phyloP scores from a whole-genome alignment of 2,113 vertebrate species.

The Sisor rabdophorus region DNA sequence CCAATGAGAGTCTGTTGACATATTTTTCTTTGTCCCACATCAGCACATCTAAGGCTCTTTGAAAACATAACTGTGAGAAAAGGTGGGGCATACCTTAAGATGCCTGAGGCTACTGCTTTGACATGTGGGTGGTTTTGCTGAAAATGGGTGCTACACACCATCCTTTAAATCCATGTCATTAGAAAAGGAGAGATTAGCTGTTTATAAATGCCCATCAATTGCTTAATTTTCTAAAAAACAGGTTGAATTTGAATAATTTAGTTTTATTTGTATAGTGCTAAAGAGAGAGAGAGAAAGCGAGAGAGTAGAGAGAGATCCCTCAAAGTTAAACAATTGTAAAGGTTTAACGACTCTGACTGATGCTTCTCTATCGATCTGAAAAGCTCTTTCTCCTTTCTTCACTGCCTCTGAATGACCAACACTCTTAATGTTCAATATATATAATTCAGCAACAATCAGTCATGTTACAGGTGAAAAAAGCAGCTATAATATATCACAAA shows the following conservation, averaged over 20 bases:
- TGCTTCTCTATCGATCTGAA: conserved; percentile 60
- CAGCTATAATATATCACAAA: not conserved
- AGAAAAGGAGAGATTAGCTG: not conserved
- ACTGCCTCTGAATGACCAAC: conserved; percentile 10
- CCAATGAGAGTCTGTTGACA: not conserved
- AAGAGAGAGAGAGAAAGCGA: not conserved
- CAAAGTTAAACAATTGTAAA: conserved; percentile 35
- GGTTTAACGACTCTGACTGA: conserved; percentile 51
- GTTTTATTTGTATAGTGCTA: too few species aligned
- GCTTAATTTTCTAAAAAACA: not conserved
- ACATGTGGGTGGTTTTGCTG: not conserved
- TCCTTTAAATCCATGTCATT: not conserved
- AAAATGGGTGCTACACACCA: not conserved
- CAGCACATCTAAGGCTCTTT: not conserved
- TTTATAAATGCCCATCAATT: not conserved
- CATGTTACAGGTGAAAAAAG: not conserved
- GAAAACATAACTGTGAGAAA: not conserved
- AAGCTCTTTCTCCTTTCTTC: conserved; percentile 46
- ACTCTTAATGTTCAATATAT: conserved; percentile 1
- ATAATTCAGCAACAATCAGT: conserved; percentile 9
- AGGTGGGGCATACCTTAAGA: not conserved
- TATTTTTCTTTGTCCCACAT: not conserved
- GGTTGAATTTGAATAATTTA: not conserved
- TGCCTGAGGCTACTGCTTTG: not conserved
- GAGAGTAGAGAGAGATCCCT: conserved; percentile 20